Percentiles rank a stretch among this genome's conserved stretches.
These are phyloP conservation scores for Oncorhynchus clarkii DNA, from an alignment of 2,113 vertebrate species.

Conservation along the genomic window DNA sequence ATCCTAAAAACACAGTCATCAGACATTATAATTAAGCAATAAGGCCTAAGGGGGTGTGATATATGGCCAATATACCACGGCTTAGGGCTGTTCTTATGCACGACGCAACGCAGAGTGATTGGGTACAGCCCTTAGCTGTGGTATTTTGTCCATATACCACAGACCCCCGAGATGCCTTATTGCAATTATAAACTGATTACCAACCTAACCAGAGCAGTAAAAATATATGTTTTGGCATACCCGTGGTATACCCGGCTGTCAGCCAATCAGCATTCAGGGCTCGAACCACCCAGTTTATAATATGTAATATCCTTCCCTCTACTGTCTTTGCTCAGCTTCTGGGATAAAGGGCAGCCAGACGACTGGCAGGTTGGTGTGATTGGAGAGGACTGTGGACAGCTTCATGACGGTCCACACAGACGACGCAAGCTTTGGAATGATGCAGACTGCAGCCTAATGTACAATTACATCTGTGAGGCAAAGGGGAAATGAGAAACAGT, in stretches of 20 bases:
- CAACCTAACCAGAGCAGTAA: too few relatives aligned
- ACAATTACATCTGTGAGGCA: slow-evolving; percentile 57
- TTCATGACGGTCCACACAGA: slow-evolving; percentile 21
- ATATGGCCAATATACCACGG: too few relatives aligned
- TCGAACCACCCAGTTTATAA: not conserved
- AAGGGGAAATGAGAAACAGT: not conserved
- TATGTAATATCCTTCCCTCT: not conserved
- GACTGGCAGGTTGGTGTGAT: slow-evolving; percentile 52
- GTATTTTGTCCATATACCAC: too few relatives aligned
- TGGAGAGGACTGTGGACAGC: slow-evolving; percentile 69
- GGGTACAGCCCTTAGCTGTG: too few relatives aligned
- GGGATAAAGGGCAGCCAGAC: slow-evolving; percentile 65
- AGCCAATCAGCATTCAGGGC: too few relatives aligned
- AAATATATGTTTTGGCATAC: too few relatives aligned
- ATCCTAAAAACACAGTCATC: not conserved
- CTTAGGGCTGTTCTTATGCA: too few relatives aligned
- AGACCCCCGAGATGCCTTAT: too few relatives aligned
- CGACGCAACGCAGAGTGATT: too few relatives aligned
- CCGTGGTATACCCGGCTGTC: too few relatives aligned
- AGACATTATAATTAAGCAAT: not conserved
- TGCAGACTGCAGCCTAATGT: slow-evolving; percentile 40
- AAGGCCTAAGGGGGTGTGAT: too few relatives aligned
- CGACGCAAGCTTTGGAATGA: slow-evolving; percentile 60
- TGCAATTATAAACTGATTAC: too few relatives aligned
- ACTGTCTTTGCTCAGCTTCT: slow-evolving; percentile 46